Base-by-base conservation (phyloP, 37 sponge, comb jelly and placozoan species). In the Halichondria panicea region DNA sequence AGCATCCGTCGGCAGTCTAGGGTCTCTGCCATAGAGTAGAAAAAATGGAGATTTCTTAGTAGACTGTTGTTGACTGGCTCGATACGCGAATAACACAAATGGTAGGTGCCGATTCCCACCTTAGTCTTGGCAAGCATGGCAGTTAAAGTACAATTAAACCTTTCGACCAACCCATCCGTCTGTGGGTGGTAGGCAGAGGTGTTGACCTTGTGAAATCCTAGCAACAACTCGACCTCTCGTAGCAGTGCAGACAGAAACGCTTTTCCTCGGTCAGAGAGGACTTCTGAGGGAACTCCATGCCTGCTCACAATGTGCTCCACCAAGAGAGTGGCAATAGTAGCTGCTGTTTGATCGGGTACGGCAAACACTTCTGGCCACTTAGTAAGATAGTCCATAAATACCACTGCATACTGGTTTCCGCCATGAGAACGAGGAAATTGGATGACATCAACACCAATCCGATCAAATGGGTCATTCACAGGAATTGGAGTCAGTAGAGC, bases 291-390 rank as follows among this genome's bases (percentile, higher is more conserved):
- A 1, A 87, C 89, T 58, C 89, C 89, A 76, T 81, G 88, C 3
- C 81, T 52, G 36, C 81, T 63, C 15, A 87, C 43, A 59, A 87
- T 61, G n/a, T 80, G n/a, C 63, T 76, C 77, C 46, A 87, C 76
- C 36, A 87, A 38, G 1, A 87, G 65, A 12, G 52, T 53, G 22
- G 88, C 88, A 30, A 88, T 77, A 3, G 88, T 88, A 34, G 50
- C 50, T 12, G 88, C 82, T 65, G 78, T 67, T 31, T 82, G 89
- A 44, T 82, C 80, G 13, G 61, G 4, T 8, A 63, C 43, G 18
- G 89, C 43, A 42, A 72, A 88, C n/a, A 77, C 89, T 55, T 88
- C 89, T 30, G 89, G 84, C 84, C 88, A 88, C 41, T 81, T 81
- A 18, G 88, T 76, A 0, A 88, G 58, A 42, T 88, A 88, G 52